Conservation (phyloP, 1,140 invertebrate genomes). For the Sinella curviseta region DNA sequence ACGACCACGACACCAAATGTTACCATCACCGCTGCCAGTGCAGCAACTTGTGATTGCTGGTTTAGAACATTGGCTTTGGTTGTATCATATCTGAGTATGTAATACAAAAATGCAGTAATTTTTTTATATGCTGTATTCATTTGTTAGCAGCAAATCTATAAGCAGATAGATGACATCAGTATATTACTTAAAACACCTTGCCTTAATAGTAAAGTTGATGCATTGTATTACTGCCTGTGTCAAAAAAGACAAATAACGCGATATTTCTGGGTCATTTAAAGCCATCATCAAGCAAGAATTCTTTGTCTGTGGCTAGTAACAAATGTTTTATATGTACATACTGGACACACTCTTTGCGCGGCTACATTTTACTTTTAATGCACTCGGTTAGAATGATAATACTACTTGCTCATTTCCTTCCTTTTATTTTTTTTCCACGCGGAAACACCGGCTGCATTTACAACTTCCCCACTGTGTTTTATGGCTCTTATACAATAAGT, state of each 20-base stretch:
- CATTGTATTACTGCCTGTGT: neutral
- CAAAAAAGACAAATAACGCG: no score
- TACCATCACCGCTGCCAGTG: neutral
- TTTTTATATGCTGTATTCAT: no score
- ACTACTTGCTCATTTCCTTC: slow-evolving; percentile 24
- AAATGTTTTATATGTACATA: no score
- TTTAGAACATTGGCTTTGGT: no score
- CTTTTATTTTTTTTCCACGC: slow-evolving; percentile 23
- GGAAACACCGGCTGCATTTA: slow-evolving; percentile 39
- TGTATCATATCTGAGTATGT: no score
- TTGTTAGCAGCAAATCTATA: slow-evolving; percentile 21
- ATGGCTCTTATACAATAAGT: neutral
- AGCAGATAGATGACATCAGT: no score
- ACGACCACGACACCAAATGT: slow-evolving; percentile 35
- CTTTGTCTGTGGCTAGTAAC: slow-evolving; percentile 9
- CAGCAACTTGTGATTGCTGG: neutral
- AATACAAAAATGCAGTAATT: no score
- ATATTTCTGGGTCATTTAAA: no score
- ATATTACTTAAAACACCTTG: no score
- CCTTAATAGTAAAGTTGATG: no score
- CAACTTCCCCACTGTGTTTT: neutral
- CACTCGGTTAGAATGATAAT: neutral
- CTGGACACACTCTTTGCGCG: no score
- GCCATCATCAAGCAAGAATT: neutral
- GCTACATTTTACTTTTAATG: no score